Base-by-base conservation (phyloP, 2,797 vertebrate species). In the Apogon hyalosoma region DNA sequence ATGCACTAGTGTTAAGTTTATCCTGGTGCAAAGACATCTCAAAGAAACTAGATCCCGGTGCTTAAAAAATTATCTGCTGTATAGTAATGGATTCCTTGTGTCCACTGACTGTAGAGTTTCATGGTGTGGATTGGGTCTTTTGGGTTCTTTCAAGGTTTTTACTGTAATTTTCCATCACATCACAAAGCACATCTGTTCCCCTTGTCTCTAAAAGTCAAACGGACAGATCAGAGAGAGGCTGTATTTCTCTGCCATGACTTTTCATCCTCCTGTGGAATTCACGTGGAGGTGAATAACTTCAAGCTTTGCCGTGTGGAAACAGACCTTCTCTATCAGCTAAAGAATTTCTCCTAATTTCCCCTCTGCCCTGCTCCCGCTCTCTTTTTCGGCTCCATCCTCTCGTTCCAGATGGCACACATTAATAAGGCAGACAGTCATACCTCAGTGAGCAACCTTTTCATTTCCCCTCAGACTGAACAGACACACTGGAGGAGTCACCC, bases 381-480 rank as follows among this genome's bases (percentile, higher is more conserved):
- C 51, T 24, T 43, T 38, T 51, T 57, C 6, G 31, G 28, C 69
- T 31, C 38, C 1, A 13, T 46, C 38, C 45, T 58, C 62, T 70
- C 52, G 40, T 63, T 84, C 87, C 89, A 90, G 87, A 90, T 90
- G 89, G 84, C 69, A 75, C 63, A 63, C 80, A 78, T 89, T 90
- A 87, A 87, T 79, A 86, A 89, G 87, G 79, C 84, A 90, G 80
- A 75, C 83, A 72, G 82, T 83, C 84, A 80, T 75, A 84, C 77
- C 74, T 86, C 81, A 76, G 81, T 68, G 76, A 80, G 79, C 82
- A 73, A 79, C 84, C 84, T 80, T 83, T 86, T 88, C 85, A 85
- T 89, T 89, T 87, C 87, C 87, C 86, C 54, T 80, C 65, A 69
- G 77, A 82, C 74, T 46, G 60, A 61, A n/a, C 61, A 73, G 73